Evolutionary conservation across 1,140 invertebrate species (phyloP).

Genomic region (Platorchestia sp.): DNA sequence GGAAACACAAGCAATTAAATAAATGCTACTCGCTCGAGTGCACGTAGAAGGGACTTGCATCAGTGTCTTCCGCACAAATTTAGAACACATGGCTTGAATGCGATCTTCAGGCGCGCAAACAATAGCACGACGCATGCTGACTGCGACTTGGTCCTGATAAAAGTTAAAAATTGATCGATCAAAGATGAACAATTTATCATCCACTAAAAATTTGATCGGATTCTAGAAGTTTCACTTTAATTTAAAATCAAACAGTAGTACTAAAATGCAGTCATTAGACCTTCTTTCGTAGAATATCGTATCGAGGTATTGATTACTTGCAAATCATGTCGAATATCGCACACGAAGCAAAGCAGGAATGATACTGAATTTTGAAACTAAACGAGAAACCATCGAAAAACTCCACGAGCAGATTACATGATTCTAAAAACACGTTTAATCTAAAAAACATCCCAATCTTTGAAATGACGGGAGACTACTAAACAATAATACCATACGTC

Average conservation of each 20-base stretch:
- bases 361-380: not conserved
- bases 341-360: not conserved
- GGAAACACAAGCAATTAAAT: not conserved
- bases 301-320: not conserved
- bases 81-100: not conserved
- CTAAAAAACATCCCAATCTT: not conserved
- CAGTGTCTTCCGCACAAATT: not conserved
- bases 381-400: not conserved
- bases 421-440: not conserved
- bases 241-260: not conserved
- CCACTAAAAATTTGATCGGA: not conserved
- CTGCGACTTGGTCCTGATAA: no score
- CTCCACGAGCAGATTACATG: not conserved
- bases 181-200: no score
- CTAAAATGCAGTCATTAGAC: no score
- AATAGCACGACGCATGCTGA: no score
- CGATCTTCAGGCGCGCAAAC: no score
- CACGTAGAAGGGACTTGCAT: not conserved
- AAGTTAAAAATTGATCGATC: not conserved
- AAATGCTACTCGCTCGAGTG: not conserved
- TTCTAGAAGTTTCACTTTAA: not conserved
- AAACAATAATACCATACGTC: not conserved
- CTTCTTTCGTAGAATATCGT: no score
- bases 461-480: not conserved
- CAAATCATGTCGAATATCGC: not conserved